Evolutionary conservation across 2,113 vertebrate genomes (phyloP).

Genomic region (Carassius auratus): DNA sequence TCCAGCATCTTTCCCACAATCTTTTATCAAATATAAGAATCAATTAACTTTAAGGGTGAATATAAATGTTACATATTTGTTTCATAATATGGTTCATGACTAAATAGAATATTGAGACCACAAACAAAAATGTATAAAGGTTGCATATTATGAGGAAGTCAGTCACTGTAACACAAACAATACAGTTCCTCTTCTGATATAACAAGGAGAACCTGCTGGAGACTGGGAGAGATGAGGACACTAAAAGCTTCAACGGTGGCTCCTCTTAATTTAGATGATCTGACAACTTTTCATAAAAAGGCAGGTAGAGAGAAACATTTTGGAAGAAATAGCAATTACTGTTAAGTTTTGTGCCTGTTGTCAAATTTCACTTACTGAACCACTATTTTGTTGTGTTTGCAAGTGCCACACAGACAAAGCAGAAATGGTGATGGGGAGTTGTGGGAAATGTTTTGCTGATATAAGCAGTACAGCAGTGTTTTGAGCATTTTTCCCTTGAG

Average conservation of each 20-base stretch:
- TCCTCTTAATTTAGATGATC: not conserved
- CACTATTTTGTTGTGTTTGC: slow-evolving; percentile 23
- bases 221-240: not conserved
- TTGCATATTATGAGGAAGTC: not conserved
- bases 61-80: not conserved
- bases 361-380: slow-evolving; percentile 23
- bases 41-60: not conserved
- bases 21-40: not conserved
- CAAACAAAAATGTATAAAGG: not conserved
- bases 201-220: not conserved
- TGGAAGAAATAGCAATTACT: not conserved
- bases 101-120: not conserved
- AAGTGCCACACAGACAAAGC: not conserved
- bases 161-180: not conserved
- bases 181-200: not conserved
- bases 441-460: slow-evolving; percentile 38
- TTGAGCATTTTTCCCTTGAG: slow-evolving; percentile 5
- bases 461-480: slow-evolving; percentile 23
- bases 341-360: slow-evolving; percentile 22
- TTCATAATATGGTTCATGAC: not conserved
- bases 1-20: not conserved
- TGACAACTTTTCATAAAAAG: slow-evolving; percentile 8
- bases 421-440: slow-evolving; percentile 3
- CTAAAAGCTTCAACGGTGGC: not conserved
- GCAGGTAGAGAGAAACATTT: not conserved